phyloP scores from a whole-genome alignment of 2,888 invertebrate species.

The Agonum fuliginosum region DNA sequence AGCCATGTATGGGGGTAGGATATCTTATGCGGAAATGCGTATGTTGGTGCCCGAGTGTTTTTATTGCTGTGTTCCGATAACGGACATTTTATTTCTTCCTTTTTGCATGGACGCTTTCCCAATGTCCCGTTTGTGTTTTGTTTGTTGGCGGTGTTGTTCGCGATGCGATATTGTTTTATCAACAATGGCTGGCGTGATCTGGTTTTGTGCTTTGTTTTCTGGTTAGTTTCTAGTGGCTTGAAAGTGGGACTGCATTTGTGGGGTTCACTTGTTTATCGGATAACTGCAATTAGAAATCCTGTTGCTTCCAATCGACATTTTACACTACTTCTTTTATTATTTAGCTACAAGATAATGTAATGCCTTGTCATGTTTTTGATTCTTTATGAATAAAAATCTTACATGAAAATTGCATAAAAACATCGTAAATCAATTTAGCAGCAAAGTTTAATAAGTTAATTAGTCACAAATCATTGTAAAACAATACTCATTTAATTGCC shows the following conservation, averaged over 20 bases:
- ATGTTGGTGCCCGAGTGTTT: conserved; percentile 37
- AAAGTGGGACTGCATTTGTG: conserved; percentile 11
- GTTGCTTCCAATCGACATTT: neutral
- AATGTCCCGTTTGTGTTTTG: conserved; percentile 14
- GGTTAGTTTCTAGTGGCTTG: conserved; percentile 40
- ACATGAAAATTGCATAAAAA: neutral
- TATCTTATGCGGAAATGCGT: conserved; percentile 45
- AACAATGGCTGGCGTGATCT: conserved; percentile 48
- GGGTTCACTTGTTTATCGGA: neutral
- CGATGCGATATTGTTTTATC: conserved; percentile 53
- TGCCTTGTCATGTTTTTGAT: neutral
- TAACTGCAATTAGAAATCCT: conserved; percentile 8
- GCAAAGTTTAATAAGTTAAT: conserved; percentile 8
- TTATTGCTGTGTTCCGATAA: conserved; percentile 39
- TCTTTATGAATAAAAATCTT: neutral
- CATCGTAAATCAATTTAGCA: neutral
- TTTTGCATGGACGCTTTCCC: conserved; percentile 53
- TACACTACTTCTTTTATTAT: neutral
- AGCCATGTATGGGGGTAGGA: conserved; percentile 30
- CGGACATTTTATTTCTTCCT: conserved; percentile 56
- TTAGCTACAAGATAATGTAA: neutral
- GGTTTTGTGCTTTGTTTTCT: conserved; percentile 50
- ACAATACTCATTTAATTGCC: conserved; percentile 8
- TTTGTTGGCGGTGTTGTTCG: conserved; percentile 13
- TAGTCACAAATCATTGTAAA: conserved; percentile 7